Conservation (phyloP, 2,113 vertebrate genomes). For the Coregonus clupeaformis region DNA sequence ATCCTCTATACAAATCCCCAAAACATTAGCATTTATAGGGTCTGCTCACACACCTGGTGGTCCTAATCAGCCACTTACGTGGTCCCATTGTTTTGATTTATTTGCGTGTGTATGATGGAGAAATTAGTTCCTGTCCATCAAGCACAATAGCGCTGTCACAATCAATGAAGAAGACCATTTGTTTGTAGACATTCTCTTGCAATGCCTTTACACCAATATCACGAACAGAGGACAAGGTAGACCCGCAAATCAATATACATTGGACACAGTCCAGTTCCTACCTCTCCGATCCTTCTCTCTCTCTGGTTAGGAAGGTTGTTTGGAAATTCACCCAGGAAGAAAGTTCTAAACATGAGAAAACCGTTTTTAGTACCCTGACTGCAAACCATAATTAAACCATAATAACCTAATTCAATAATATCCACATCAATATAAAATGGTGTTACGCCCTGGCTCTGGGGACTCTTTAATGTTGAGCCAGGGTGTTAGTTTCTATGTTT, state of each 20-base stretch:
- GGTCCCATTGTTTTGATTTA: constrained; percentile 59
- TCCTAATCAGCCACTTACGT: constrained; percentile 59
- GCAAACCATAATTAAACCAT: not conserved
- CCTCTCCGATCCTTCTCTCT: constrained; percentile 33
- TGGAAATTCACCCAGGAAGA: constrained; percentile 17
- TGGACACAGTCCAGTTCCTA: constrained; percentile 71
- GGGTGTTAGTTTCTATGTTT: too few relatives aligned
- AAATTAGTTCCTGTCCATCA: constrained; percentile 84
- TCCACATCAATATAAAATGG: not conserved
- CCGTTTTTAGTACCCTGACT: not conserved
- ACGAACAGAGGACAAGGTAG: constrained; percentile 40
- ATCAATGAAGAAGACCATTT: constrained; percentile 77
- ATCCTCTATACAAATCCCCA: constrained; percentile 3
- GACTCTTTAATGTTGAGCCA: too few relatives aligned
- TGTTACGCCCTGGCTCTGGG: too few relatives aligned
- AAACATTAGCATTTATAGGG: constrained; percentile 73
- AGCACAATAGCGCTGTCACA: constrained; percentile 82
- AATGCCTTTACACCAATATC: constrained; percentile 51
- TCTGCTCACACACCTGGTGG: constrained; percentile 67
- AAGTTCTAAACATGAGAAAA: not conserved
- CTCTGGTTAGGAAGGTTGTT: constrained; percentile 24
- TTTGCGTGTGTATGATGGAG: constrained; percentile 72
- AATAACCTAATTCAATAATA: not conserved
- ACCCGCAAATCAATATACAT: constrained; percentile 63
- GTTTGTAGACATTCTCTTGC: constrained; percentile 69